These are phyloP conservation scores for Halictus quadricinctus DNA, from an alignment of 2,888 invertebrate species.

Conservation along the genomic window DNA sequence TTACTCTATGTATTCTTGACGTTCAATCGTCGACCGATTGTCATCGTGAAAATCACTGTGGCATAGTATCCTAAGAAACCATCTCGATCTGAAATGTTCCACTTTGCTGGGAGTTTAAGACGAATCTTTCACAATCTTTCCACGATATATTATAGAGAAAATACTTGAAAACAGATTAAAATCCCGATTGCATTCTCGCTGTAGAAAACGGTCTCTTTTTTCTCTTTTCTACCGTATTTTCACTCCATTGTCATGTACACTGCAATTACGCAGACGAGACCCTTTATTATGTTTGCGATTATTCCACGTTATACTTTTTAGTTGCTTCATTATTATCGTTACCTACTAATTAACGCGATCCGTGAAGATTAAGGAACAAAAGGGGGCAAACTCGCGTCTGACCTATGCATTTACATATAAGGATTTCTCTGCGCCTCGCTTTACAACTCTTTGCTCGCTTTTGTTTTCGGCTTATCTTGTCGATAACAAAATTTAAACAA, in stretches of 20 bases:
- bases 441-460: too few species aligned
- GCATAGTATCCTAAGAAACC: neutral
- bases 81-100: neutral
- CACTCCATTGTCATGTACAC: slow-evolving; percentile 21
- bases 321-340: slow-evolving; percentile 26
- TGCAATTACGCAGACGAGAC: slow-evolving; percentile 16
- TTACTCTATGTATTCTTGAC: too few species aligned
- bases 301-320: slow-evolving; percentile 52
- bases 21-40: neutral
- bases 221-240: slow-evolving; percentile 19
- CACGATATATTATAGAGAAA: slow-evolving; percentile 1
- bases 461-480: too few species aligned
- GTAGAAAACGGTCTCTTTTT: neutral
- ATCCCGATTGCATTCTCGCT: slow-evolving; percentile 21
- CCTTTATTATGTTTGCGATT: slow-evolving; percentile 22
- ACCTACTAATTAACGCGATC: slow-evolving; percentile 53
- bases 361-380: slow-evolving; percentile 22
- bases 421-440: neutral
- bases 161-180: neutral
- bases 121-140: neutral
- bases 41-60: neutral
- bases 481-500: too few species aligned
- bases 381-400: neutral
- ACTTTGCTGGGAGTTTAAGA: neutral
- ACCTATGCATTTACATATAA: slow-evolving; percentile 47